Evolutionary conservation across 2,113 vertebrate genomes (phyloP).

Genomic region (Serinus canaria): DNA sequence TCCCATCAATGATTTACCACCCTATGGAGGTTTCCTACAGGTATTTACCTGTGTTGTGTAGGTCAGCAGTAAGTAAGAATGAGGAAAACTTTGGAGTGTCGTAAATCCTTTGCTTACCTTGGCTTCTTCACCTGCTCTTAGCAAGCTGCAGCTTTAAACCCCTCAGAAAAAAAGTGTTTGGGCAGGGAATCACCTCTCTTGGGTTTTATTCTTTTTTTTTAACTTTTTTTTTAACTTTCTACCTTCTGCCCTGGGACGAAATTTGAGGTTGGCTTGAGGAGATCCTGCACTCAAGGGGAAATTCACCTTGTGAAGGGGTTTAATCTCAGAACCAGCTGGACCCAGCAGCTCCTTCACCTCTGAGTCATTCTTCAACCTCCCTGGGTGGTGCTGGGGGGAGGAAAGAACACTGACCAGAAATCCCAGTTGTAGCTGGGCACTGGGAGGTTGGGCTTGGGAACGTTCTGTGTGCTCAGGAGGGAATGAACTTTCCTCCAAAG

Average conservation of each 20-base stretch:
- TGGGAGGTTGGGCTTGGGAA: not conserved
- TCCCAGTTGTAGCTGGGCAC: not conserved
- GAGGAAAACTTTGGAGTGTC: not conserved
- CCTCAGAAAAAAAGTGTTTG: not conserved
- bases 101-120: conserved; percentile 45
- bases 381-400: not conserved
- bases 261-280: not conserved
- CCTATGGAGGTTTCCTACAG: not conserved
- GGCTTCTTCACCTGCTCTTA: not conserved
- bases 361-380: not conserved
- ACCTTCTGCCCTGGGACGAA: not conserved
- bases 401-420: not conserved
- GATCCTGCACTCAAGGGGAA: not conserved
- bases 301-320: not conserved
- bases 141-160: not conserved
- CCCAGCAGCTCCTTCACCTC: not conserved
- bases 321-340: not conserved
- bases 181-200: not conserved
- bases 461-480: not conserved
- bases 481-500: not conserved
- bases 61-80: conserved; percentile 32
- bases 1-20: conserved; percentile 46
- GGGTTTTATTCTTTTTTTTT: not conserved
- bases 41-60: not conserved
- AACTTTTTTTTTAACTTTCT: not conserved